Evolutionary conservation across 1,140 invertebrate genomes (phyloP), one percentile per base, ranked within the genome.

Genomic region (Rhagoletis zephyria): DNA sequence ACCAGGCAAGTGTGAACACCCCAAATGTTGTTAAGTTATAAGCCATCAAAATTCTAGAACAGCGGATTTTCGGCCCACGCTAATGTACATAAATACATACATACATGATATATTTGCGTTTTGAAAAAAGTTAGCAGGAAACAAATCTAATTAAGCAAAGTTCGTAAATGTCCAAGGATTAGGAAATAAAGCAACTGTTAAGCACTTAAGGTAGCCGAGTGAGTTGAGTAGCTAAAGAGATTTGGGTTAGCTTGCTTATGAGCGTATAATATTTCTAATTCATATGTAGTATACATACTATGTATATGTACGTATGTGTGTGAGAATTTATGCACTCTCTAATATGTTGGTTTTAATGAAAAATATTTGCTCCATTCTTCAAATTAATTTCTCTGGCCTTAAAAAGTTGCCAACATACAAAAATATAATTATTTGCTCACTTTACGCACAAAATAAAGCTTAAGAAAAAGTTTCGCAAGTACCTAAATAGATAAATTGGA

Each of bases 71-170:
- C 30, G 30, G 30, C 30, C 30, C 30, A 30, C 30, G 30, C 30
- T 30, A 30, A 30, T 30, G 30, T 30, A 30, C 30, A 30, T 30
- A 30, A 30, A 30, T 30, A 30, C 30, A 30, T 30, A 30, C 30
- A 30, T 30, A 30, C 30, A 30, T 30, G 30, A 30, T 30, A 30
- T 30, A 30, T 30, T 30, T 30, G 65, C 10, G 30, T 67, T 30
- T 40, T n/a, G 3, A 74, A 74, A 74, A 74, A 74, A 48, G 40
- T 74, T 74, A 1, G 40, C 40, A 1, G 42, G 45, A 65, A 74
- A 74, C 42, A 74, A 74, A 74, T 74, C 42, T 74, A 74, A 74
- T 74, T 74, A 74, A 74, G 67, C 45, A 74, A 74, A 74, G 67
- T 48, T 74, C 67, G 16, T 74, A 42, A 42, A 16, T 48, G 42